These are phyloP conservation scores for Columbina picui DNA, from an alignment of 2,113 vertebrate genomes.

Conservation along the genomic window DNA sequence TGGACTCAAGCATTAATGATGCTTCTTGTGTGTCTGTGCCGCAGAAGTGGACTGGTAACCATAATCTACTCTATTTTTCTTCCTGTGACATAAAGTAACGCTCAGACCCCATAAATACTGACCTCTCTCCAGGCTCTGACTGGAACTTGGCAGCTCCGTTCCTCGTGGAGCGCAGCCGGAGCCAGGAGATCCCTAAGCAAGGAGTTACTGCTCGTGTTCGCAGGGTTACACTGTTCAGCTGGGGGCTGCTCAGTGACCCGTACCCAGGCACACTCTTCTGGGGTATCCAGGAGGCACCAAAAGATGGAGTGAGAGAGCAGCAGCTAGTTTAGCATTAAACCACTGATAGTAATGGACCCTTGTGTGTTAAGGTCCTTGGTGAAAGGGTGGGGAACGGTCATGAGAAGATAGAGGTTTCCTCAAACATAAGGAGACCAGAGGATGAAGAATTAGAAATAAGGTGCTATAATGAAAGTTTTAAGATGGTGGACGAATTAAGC, in stretches of 20 bases:
- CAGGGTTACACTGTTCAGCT: neutral
- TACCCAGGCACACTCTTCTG: neutral
- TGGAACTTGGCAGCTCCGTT: neutral
- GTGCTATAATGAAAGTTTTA: neutral
- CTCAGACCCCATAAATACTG: constrained; percentile 2
- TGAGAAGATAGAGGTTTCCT: neutral
- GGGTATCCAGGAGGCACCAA: neutral
- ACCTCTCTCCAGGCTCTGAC: neutral
- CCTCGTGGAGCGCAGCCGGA: neutral
- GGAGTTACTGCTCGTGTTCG: neutral
- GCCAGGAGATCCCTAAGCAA: neutral
- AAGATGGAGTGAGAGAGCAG: accelerated
- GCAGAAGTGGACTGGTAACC: neutral
- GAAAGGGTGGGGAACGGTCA: accelerated
- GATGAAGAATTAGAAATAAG: neutral
- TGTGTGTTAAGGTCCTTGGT: neutral
- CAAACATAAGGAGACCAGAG: neutral
- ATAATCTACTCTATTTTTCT: neutral
- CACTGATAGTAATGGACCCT: neutral
- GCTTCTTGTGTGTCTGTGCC: neutral
- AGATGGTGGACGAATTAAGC: neutral
- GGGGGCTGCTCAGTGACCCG: accelerated
- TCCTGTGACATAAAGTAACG: neutral
- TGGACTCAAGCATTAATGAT: neutral
- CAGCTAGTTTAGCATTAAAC: neutral